Evolutionary conservation across 2,888 invertebrate species (phyloP), one percentile per base, ranked within the genome.

Genomic region (Theristus sp.): DNA sequence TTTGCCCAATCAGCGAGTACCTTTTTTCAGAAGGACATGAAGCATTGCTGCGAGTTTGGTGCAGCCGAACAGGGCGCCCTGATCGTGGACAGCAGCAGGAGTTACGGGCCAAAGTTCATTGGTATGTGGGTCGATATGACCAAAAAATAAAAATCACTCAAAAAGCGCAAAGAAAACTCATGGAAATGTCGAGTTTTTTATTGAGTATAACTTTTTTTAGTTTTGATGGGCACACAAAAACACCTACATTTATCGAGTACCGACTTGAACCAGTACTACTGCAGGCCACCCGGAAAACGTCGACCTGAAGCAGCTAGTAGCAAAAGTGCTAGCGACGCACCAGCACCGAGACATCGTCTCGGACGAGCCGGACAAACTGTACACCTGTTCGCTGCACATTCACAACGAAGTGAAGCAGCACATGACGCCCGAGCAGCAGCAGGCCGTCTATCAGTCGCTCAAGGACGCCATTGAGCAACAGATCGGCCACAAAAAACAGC

Each of bases 41-140:
- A 26, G 2, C 25, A 60, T n/a, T 59, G 29, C 17, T 49, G 52
- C 27, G 61, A 61, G 22, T 61, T 27, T 55, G 61, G 61, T 1
- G 61, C 61, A 6, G 61, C 61, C 27, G 61, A 61, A 29, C 61
- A 61, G 61, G 61, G 61, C 22, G 61, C 61, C 1, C 27, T 61
- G 1, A 46, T 61, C 20, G 61, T 61, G 52, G 58, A 61, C 58
- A 31, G 49, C 38, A 17, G 20, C n/a, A n/a, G 26, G 22, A 58
- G 47, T 58, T 61, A 61, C 38, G 61, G 47, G 1, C 58, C 58
- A 2, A 38, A 58, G 30, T 58, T 27, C 30, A 61, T 38, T 1
- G 38, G 38, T 38, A 17, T 17, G 38, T 38, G 10, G 38, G 38
- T 13, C 17, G n/a, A n/a, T n/a, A n/a, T n/a, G n/a, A n/a, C n/a